A percentile compares a stretch with the other conserved stretches of the same genome.
phyloP scores from a whole-genome alignment of 2,888 invertebrate species.

The Aleiodes alternator region DNA sequence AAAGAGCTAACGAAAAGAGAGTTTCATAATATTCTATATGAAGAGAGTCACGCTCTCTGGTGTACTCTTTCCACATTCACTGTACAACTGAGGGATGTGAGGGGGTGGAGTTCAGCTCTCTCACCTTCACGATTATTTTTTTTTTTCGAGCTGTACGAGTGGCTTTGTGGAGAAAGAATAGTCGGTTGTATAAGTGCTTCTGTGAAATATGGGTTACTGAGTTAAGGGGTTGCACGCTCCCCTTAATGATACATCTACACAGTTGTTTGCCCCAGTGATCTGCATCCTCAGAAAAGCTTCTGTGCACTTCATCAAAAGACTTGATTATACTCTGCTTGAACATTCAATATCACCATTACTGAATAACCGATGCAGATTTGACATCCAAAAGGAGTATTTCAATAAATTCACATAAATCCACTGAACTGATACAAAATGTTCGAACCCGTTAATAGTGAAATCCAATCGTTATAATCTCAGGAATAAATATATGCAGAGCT shows the following conservation, averaged over 20 bases:
- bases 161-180: constrained; percentile 72
- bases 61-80: constrained; percentile 12
- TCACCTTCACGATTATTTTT: constrained; percentile 66
- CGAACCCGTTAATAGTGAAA: no score
- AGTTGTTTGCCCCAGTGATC: constrained; percentile 34
- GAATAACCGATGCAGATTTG: neutral
- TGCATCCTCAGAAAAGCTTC: constrained; percentile 51
- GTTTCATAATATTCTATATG: constrained; percentile 36
- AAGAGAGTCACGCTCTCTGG: constrained; percentile 22
- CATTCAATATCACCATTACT: constrained; percentile 21
- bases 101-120: constrained; percentile 39
- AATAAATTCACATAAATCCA: neutral
- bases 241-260: constrained; percentile 69
- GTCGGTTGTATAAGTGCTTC: constrained; percentile 68
- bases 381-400: neutral
- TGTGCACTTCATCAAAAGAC: constrained; percentile 24
- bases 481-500: no score
- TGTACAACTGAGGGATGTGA: neutral
- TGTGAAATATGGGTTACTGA: constrained; percentile 74
- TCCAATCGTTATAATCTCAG: no score
- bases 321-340: constrained; percentile 2
- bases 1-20: constrained; percentile 16
- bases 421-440: no score
- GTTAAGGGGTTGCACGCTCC: constrained; percentile 66
- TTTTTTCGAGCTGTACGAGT: constrained; percentile 65